A percentile compares a stretch with the other conserved stretches of the same genome.
Evolutionary conservation across 2,113 vertebrate species (phyloP).

Genomic region (Callaeas wilsoni): DNA sequence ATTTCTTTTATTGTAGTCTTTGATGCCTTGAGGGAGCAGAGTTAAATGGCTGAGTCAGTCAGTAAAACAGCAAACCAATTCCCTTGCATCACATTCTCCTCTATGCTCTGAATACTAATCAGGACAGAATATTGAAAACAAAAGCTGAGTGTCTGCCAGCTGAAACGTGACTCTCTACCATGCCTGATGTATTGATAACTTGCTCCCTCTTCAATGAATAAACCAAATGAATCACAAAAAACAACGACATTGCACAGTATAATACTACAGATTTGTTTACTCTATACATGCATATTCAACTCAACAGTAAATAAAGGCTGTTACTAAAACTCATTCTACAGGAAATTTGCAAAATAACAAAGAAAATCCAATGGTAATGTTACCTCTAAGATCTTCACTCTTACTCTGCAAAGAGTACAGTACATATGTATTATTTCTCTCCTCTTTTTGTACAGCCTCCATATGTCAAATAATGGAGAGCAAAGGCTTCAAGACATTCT

Average conservation of each 20-base stretch:
- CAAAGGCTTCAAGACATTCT: neutral
- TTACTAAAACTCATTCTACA: neutral
- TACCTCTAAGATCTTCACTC: neutral
- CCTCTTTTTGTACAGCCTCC: neutral
- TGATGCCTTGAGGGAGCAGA: slow-evolving; percentile 47
- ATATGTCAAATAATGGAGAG: neutral
- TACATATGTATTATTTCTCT: neutral
- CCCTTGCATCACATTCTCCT: neutral
- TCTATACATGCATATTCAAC: neutral
- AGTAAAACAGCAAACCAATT: slow-evolving; percentile 58
- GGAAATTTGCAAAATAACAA: neutral
- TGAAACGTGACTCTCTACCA: slow-evolving; percentile 14
- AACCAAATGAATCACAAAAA: slow-evolving; percentile 19
- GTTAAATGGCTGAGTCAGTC: slow-evolving; percentile 58
- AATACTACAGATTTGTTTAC: slow-evolving; percentile 11
- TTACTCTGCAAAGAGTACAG: neutral
- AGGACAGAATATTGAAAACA: slow-evolving; percentile 26
- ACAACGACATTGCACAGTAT: neutral
- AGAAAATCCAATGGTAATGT: neutral
- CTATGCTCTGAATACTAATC: slow-evolving; percentile 36
- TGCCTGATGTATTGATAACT: neutral
- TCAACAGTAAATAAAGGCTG: neutral
- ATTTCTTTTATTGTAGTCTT: slow-evolving; percentile 47
- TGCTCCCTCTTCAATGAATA: neutral
- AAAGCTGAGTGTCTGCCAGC: slow-evolving; percentile 36